Base-by-base conservation (phyloP, 2,888 invertebrate genomes). In the Julus scandinavius region DNA sequence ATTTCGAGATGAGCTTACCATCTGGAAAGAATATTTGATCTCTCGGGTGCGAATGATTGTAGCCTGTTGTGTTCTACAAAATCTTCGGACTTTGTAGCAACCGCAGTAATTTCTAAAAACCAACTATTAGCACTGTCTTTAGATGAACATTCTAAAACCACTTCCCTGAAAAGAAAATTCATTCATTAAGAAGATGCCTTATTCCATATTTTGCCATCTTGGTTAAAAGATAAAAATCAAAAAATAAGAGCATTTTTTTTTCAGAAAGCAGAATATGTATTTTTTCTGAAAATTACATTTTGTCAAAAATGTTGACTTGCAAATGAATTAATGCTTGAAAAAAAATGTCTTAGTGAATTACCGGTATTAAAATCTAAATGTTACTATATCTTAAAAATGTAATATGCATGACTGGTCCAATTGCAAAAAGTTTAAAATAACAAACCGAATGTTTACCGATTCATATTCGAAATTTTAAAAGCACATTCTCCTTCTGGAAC, bases 1-100 rank as follows among this genome's bases (percentile, higher is more conserved):
- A 29, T 29, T 29, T 29, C 29, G 29, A 29, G 29, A 29, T 29
- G 29, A 29, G 29, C 29, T 29, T 90, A 93, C 95, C 97, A 97
- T 89, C 95, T 94, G 0, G 95, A 96, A 20, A 94, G 94, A 0
- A 95, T 94, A 20, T 95, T 94, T 50, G 94, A 93, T 80, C 99
- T 94, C 15, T 95, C 94, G 0, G 99, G 99, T 0, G 96, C 97
- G 93, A 96, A 99, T 0, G 98, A 97, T 90, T 95, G 95, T 92
- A 96, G 96, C 0, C 96, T 95, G 93, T 98, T 98, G 3, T 95
- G 94, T 91, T 94, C 94, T 0, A 96, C 96, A 93, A 98, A 98
- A 90, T 96, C 96, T 89, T 94, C 97, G 94, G 92, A 88, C 91
- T 91, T 91, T 11, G 94, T 94, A 1, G 96, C 95, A 2, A 95